Evolutionary conservation across 2,888 invertebrate species (phyloP), one percentile per base, ranked within the genome.

Genomic region (Megaustenia siamemsis): DNA sequence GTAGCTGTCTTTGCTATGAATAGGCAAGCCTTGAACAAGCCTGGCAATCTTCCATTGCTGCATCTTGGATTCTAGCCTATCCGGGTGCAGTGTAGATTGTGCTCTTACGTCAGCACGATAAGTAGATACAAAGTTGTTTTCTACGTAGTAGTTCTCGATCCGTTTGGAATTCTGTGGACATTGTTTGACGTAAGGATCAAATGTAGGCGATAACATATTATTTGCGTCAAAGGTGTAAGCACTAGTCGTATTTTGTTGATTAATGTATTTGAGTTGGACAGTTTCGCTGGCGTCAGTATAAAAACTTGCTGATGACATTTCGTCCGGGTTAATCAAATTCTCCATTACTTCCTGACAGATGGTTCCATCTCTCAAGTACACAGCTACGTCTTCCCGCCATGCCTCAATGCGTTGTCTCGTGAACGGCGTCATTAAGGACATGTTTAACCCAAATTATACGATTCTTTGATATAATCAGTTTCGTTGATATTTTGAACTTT

Each of bases 361-460:
- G 79, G 86, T 88, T 21, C 88, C 88, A 24, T 86, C 75, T 60
- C 68, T 76, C 28, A 88, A 81, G 82, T 87, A 85, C 38, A 82
- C 78, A 21, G 86, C 81, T 35, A 88, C 88, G 28, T 86, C 86
- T 32, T 85, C 82, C 35, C 86, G 86, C 88, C 88, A 88, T 38
- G 78, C 83, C 71, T 88, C 88, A 40, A 88, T 88, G 38, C 88
- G 82, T 40, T 85, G 76, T 28, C 87, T 78, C n/a, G 87, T 87
- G 77, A 82, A 88, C 0, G 85, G 79, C 24, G 84, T 75, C 75
- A 86, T 83, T 0, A 12, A n/a, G 24, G 68, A 83, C 83, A 77
- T 82, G 3, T n/a, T 66, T n/a, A n/a, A n/a, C n/a, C n/a, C n/a
- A n/a, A n/a, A n/a, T n/a, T n/a, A n/a, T n/a, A n/a, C n/a, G n/a